These are phyloP conservation scores for Apistogramma diplotaenia DNA, from an alignment of 2,113 vertebrate genomes.

Conservation along the genomic window DNA sequence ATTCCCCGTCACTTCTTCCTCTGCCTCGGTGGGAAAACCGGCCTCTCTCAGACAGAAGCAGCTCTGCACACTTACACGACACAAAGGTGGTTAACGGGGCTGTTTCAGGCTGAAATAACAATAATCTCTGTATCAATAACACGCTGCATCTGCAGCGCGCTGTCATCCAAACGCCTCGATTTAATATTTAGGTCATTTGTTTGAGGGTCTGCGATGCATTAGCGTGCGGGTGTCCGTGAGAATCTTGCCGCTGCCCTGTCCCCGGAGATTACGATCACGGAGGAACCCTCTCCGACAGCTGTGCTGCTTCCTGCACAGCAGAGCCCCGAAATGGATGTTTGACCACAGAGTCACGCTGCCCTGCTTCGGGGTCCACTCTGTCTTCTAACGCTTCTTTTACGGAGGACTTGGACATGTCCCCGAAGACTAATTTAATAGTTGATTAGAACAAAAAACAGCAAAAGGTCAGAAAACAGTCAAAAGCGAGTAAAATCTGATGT, in stretches of 20 bases:
- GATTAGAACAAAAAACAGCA: neutral
- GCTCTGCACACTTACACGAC: slow-evolving; percentile 9
- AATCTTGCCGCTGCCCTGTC: slow-evolving; percentile 56
- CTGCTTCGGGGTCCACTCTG: neutral
- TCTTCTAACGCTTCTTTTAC: neutral
- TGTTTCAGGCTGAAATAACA: slow-evolving; percentile 20
- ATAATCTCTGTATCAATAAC: slow-evolving; percentile 31
- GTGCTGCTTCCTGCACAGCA: slow-evolving; percentile 33
- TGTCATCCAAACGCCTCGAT: slow-evolving; percentile 45
- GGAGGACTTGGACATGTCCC: neutral
- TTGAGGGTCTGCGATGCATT: slow-evolving; percentile 62
- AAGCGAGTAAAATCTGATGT: neutral
- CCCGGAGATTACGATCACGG: slow-evolving; percentile 55
- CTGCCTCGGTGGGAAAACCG: neutral
- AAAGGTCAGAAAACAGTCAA: no score
- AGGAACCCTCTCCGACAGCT: slow-evolving; percentile 52
- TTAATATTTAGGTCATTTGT: slow-evolving; percentile 70
- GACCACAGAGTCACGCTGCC: neutral
- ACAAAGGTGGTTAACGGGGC: slow-evolving; percentile 2
- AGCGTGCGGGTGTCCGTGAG: slow-evolving; percentile 61
- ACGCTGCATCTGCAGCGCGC: slow-evolving; percentile 41
- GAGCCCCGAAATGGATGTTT: slow-evolving; percentile 30
- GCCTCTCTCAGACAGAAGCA: slow-evolving; percentile 9
- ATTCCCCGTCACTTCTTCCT: neutral
- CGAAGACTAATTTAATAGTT: fast-evolving